Evolutionary conservation across 2,113 vertebrate genomes (phyloP).

Genomic region (Otis tarda): DNA sequence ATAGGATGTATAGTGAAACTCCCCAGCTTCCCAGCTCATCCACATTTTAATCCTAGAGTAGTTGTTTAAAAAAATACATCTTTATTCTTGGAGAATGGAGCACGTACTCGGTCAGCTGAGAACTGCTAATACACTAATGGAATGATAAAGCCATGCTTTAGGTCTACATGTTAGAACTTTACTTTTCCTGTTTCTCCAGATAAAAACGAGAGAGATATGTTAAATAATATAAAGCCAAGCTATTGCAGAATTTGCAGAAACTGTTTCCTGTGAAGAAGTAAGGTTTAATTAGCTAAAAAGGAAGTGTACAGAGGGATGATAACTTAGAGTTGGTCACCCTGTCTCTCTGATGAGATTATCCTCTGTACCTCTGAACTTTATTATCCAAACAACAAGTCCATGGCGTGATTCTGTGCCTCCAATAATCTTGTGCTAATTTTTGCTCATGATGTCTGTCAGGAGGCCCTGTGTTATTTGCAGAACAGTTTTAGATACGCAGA

Average conservation of each 20-base stretch:
- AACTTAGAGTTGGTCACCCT: slow-evolving; percentile 76
- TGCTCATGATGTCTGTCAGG: slow-evolving; percentile 65
- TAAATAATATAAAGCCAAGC: slow-evolving; percentile 72
- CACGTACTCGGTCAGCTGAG: slow-evolving; percentile 55
- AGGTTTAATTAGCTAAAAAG: slow-evolving; percentile 83
- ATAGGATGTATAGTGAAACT: not conserved
- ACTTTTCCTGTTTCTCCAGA: slow-evolving; percentile 81
- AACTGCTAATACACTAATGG: slow-evolving; percentile 64
- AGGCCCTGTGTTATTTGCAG: slow-evolving; percentile 47
- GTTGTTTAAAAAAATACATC: slow-evolving; percentile 24
- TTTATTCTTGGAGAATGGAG: slow-evolving; percentile 34
- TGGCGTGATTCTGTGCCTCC: slow-evolving; percentile 72
- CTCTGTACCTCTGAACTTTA: slow-evolving; percentile 80
- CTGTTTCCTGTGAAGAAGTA: slow-evolving; percentile 76
- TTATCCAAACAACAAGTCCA: slow-evolving; percentile 79
- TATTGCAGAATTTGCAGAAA: slow-evolving; percentile 74
- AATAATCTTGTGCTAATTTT: slow-evolving; percentile 75
- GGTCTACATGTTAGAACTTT: slow-evolving; percentile 69
- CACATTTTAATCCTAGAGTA: slow-evolving; percentile 29
- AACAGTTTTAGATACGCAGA: not conserved
- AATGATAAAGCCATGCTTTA: slow-evolving; percentile 73
- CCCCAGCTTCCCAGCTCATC: not conserved
- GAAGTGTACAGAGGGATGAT: slow-evolving; percentile 77
- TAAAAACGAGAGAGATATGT: slow-evolving; percentile 73
- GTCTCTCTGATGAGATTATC: slow-evolving; percentile 78